Percentiles rank a stretch among this genome's conserved stretches.
Evolutionary conservation across 2,113 vertebrate species (phyloP).

Genomic region (Tachycineta bicolor): DNA sequence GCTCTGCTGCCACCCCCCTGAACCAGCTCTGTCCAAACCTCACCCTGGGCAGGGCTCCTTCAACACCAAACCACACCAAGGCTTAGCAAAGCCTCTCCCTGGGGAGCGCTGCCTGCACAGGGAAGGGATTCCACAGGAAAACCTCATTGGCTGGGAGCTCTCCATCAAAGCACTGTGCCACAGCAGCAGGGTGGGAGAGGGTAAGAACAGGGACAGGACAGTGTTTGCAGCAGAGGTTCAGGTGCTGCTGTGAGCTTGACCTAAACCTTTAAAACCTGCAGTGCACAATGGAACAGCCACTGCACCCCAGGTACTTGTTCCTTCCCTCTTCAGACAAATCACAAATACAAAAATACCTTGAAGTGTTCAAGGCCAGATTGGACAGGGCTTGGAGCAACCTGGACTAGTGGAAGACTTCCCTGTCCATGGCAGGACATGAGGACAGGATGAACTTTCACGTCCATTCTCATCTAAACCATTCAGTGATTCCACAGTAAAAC

Average conservation of each 20-base stretch:
- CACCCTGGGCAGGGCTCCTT: neutral
- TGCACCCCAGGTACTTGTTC: neutral
- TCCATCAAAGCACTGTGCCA: neutral
- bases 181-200: neutral
- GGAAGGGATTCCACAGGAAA: neutral
- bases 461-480: neutral
- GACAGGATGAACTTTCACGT: neutral
- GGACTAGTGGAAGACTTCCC: neutral
- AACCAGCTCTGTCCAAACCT: neutral
- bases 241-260: neutral
- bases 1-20: neutral
- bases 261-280: neutral
- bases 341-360: neutral
- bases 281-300: neutral
- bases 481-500: neutral
- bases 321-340: neutral
- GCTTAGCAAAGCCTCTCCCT: neutral
- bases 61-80: neutral
- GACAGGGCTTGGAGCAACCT: neutral
- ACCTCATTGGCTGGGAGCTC: neutral
- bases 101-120: neutral
- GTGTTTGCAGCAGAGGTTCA: neutral
- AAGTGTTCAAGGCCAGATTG: neutral
- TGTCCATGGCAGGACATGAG: neutral
- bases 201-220: neutral